Percentiles rank a stretch among this genome's conserved stretches.
These are phyloP conservation scores for Lanius collurio DNA, from an alignment of 2,113 vertebrate species.

Conservation along the genomic window DNA sequence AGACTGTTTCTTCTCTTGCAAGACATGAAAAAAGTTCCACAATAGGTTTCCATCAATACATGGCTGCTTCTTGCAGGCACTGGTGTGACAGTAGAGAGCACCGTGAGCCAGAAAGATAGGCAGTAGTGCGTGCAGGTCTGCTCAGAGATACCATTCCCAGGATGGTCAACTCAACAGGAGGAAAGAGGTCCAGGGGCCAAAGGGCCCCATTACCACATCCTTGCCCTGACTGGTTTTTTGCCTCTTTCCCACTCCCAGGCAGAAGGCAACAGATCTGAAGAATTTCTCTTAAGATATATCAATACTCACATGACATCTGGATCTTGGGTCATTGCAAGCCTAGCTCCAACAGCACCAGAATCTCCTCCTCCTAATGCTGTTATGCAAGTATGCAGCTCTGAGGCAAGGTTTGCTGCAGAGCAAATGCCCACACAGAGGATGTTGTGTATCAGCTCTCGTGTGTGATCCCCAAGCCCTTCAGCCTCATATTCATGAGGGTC, in stretches of 20 bases:
- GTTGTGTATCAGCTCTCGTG: accelerated
- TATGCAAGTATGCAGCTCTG: background rate
- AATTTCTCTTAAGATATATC: background rate
- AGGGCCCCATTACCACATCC: accelerated
- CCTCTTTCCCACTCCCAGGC: background rate
- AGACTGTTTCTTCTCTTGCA: background rate
- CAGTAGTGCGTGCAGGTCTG: background rate
- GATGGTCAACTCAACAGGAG: background rate
- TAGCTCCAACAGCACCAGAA: background rate
- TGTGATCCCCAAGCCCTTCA: background rate
- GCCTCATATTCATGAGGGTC: background rate
- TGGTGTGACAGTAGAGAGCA: background rate
- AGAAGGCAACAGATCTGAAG: background rate
- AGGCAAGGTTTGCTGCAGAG: background rate
- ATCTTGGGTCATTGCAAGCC: background rate
- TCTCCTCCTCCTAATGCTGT: background rate
- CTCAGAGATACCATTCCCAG: background rate
- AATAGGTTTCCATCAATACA: background rate
- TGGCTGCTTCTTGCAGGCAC: background rate
- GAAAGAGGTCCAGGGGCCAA: background rate
- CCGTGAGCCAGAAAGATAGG: background rate
- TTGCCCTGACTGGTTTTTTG: background rate
- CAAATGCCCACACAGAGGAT: background rate
- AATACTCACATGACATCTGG: accelerated
- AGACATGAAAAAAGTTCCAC: background rate